These are phyloP conservation scores for Sebastes miniatus DNA, from an alignment of 2,797 vertebrate genomes.

Conservation along the genomic window DNA sequence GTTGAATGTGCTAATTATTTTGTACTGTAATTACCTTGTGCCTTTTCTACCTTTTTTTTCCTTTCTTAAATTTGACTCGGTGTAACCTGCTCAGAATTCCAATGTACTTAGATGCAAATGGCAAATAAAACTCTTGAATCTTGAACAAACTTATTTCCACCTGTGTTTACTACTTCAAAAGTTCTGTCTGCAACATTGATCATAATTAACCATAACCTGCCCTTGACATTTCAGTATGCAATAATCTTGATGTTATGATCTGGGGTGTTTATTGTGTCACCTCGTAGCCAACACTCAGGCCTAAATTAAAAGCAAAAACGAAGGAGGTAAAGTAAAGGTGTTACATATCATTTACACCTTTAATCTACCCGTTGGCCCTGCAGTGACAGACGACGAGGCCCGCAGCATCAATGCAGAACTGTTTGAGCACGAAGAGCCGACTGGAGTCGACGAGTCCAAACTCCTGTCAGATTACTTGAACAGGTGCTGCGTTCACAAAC, in stretches of 20 bases:
- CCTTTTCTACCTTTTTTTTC: no score
- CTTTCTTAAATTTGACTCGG: no score
- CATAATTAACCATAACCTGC: neutral
- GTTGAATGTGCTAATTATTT: no score
- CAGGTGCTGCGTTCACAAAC: conserved; percentile 62
- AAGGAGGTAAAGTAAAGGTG: neutral
- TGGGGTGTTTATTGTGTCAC: neutral
- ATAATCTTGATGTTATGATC: neutral
- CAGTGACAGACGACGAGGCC: conserved; percentile 18
- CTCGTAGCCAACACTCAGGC: neutral
- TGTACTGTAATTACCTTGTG: no score
- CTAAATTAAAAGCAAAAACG: neutral
- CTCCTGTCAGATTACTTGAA: conserved; percentile 73
- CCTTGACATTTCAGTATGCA: neutral
- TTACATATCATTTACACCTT: neutral
- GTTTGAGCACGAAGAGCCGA: conserved; percentile 74
- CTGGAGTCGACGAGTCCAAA: conserved; percentile 63
- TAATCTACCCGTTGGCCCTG: neutral
- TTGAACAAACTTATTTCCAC: neutral
- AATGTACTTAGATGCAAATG: no score
- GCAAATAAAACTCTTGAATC: no score
- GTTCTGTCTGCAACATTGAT: neutral
- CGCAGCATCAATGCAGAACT: conserved; percentile 1
- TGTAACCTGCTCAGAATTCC: no score
- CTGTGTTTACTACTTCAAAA: neutral